Percentiles rank a stretch among this genome's conserved stretches.
Conservation (phyloP, 1,140 invertebrate species). For the Muscidifurax raptorellus region DNA sequence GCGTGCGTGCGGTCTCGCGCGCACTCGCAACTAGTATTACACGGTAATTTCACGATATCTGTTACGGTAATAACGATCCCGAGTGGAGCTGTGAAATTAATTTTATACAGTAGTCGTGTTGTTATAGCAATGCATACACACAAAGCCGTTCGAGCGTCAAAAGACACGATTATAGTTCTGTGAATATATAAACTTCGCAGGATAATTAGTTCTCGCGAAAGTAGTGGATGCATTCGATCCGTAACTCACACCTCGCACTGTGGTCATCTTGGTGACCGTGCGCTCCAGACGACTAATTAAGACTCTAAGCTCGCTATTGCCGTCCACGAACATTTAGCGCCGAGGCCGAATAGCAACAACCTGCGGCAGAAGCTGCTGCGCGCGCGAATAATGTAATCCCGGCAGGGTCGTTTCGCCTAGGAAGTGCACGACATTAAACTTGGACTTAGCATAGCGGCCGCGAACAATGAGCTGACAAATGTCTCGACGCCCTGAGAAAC, state of each 20-base stretch:
- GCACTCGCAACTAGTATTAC: background rate
- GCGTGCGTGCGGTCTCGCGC: background rate
- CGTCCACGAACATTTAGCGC: conserved; percentile 7
- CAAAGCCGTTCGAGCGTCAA: too few species aligned
- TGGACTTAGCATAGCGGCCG: conserved; percentile 65
- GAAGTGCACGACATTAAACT: conserved; percentile 75
- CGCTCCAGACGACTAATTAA: conserved; percentile 31
- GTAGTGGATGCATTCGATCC: background rate
- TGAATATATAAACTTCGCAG: background rate
- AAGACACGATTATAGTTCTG: background rate
- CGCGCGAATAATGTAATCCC: conserved; percentile 53
- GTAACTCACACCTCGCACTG: background rate
- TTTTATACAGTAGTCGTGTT: background rate
- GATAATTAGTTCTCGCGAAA: background rate
- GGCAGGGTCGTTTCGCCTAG: conserved; percentile 59
- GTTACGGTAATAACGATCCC: background rate
- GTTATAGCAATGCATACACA: too few species aligned
- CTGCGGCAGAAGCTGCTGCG: background rate
- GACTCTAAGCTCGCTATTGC: background rate
- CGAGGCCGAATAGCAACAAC: background rate
- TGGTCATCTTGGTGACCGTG: background rate
- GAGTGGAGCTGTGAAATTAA: conserved; percentile 16
- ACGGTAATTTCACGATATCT: background rate
- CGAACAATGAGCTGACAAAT: conserved; percentile 75
- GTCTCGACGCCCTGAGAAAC: conserved; percentile 55